phyloP scores from a whole-genome alignment of 2,888 invertebrate genomes.

The Eubasilissa splendida region DNA sequence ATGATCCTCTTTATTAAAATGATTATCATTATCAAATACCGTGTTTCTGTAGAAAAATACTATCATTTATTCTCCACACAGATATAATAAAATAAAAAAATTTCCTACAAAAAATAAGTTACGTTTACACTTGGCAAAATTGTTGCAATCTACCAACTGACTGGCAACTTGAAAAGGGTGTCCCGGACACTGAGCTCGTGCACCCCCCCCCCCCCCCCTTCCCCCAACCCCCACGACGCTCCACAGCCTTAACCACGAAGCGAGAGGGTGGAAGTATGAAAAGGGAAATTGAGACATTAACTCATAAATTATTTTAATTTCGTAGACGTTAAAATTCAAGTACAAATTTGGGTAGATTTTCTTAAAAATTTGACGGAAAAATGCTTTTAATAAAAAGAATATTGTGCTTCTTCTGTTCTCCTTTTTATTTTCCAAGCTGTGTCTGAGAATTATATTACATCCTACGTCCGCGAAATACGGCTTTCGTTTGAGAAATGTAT shows the following conservation, averaged over 20 bases:
- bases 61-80: not conserved
- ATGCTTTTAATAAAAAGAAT: not conserved
- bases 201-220: not conserved
- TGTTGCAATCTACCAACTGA: conserved; percentile 7
- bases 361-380: conserved; percentile 17
- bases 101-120: not conserved
- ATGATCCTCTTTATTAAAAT: too few relatives aligned
- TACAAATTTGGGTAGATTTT: conserved; percentile 3
- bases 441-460: too few relatives aligned
- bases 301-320: conserved; percentile 44
- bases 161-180: conserved; percentile 15
- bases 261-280: conserved; percentile 30
- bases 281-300: conserved; percentile 44
- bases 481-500: too few relatives aligned
- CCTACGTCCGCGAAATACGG: too few relatives aligned
- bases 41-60: too few relatives aligned
- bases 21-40: too few relatives aligned
- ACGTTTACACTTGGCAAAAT: conserved; percentile 11
- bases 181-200: not conserved
- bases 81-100: not conserved
- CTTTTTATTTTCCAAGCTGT: not conserved
- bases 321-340: conserved; percentile 20
- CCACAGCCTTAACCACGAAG: not conserved
- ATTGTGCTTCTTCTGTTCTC: not conserved
- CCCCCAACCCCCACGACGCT: not conserved